Evolutionary conservation across 2,113 vertebrate species (phyloP), one percentile per base, ranked within the genome.

Genomic region (Acrocephalus arundinaceus): DNA sequence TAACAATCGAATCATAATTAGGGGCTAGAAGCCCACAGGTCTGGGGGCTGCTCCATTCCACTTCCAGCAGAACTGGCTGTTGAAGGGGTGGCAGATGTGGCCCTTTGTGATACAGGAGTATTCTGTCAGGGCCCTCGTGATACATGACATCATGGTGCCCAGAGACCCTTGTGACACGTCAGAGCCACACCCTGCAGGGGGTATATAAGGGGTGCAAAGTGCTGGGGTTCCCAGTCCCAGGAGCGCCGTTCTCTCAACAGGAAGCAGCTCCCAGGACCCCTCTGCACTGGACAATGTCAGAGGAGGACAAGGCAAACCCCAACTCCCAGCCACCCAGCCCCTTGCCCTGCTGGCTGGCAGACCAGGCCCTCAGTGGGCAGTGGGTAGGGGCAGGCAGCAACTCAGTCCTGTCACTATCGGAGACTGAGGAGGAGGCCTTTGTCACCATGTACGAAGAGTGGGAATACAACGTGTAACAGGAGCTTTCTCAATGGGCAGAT

Each of bases 81-180:
- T 10, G 21, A 76, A 61, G 28, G 45, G 13, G n/a, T 61, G 11
- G 57, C 2, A 2, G 43, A 6, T 2, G 13, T 27, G 74, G 35
- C n/a, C 22, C 35, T 41, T 33, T 12, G 58, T 63, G 17, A 21
- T 22, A 63, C 46, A 33, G 35, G 13, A 5, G 4, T 0, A 2
- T 41, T 41, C 28, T 51, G 13, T 41, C 46, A 20, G 28, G 46
- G 13, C 74, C 46, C 10, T 21, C 0, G 17, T 77, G 22, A 63
- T 27, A 7, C 0, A 0, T 22, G 23, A 21, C 35, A 13, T 1
- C n/a, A 30, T 33, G 17, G 2, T 51, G 35, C 35, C 28, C 46
- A 51, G 45, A 31, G n/a, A 18, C 16, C 28, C 10, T 8, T 17
- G 46, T n/a, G 75, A n/a, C 30, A n/a, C 2, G 8, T 5, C 46